These are phyloP conservation scores for Lithobates sylvaticus DNA, from an alignment of 2,797 vertebrate species.

Conservation along the genomic window DNA sequence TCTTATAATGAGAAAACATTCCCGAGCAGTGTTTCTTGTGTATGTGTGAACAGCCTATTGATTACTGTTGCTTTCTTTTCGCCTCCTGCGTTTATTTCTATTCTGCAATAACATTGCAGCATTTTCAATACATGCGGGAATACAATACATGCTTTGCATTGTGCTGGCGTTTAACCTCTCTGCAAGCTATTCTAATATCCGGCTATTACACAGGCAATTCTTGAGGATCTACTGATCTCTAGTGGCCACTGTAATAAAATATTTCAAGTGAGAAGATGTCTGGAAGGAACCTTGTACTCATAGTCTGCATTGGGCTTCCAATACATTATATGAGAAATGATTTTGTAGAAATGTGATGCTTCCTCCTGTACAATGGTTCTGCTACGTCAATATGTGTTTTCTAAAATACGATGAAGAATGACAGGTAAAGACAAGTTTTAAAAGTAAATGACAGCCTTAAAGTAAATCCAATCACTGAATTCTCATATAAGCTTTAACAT, in stretches of 20 bases:
- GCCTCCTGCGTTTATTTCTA: conserved; percentile 58
- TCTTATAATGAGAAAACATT: conserved; percentile 24
- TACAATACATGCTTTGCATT: conserved; percentile 63
- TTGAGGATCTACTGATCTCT: conserved; percentile 76
- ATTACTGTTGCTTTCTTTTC: conserved; percentile 60
- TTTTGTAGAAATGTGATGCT: background rate
- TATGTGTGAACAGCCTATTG: conserved; percentile 61
- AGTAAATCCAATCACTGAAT: too few relatives aligned
- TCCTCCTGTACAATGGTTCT: background rate
- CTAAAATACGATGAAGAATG: background rate
- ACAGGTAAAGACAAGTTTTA: too few relatives aligned
- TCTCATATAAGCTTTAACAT: too few relatives aligned
- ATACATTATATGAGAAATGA: background rate
- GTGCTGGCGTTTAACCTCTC: conserved; percentile 60
- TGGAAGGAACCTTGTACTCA: background rate
- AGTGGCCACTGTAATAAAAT: conserved; percentile 64
- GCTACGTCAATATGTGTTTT: background rate
- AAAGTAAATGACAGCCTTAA: too few relatives aligned
- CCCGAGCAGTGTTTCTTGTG: conserved; percentile 27
- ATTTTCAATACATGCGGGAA: conserved; percentile 57
- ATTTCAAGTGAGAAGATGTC: background rate
- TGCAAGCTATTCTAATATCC: conserved; percentile 57
- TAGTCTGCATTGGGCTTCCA: background rate
- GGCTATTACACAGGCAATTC: conserved; percentile 63
- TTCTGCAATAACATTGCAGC: conserved; percentile 67